A percentile compares a stretch with the other conserved stretches of the same genome.
Conservation (phyloP, 2,797 vertebrate genomes). For the Malurus splendens region DNA sequence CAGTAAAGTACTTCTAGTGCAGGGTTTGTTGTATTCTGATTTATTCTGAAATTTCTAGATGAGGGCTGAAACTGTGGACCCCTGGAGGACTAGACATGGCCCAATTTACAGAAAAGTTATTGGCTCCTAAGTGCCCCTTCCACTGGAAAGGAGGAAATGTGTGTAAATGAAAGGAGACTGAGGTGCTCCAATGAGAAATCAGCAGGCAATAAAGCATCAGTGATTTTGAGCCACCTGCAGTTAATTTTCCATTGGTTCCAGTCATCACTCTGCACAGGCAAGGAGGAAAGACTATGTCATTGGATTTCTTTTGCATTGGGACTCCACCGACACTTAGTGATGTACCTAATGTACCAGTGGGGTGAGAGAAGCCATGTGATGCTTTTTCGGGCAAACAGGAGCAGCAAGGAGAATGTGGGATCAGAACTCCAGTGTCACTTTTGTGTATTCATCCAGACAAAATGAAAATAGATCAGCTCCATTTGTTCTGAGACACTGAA, state of each 20-base stretch:
- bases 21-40: not conserved
- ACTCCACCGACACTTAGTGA: not conserved
- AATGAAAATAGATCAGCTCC: not conserved
- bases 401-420: not conserved
- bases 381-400: not conserved
- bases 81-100: not conserved
- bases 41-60: conserved; percentile 24
- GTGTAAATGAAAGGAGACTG: conserved; percentile 15
- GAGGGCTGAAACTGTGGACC: not conserved
- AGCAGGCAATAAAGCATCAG: conserved; percentile 10
- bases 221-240: conserved; percentile 37
- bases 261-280: not conserved
- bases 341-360: not conserved
- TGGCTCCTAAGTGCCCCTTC: not conserved
- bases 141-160: not conserved
- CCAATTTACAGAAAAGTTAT: conserved; percentile 22
- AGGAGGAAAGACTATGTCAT: not conserved
- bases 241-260: conserved; percentile 24
- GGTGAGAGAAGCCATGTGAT: not conserved
- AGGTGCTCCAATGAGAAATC: conserved; percentile 29
- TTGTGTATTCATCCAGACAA: not conserved
- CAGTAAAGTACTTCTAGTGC: not conserved
- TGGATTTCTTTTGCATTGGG: not conserved
- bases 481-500: not conserved
- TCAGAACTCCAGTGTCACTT: not conserved